A percentile compares a stretch with the other conserved stretches of the same genome.
Conservation (phyloP, 2,888 invertebrate species). For the Apotomis betuletana region DNA sequence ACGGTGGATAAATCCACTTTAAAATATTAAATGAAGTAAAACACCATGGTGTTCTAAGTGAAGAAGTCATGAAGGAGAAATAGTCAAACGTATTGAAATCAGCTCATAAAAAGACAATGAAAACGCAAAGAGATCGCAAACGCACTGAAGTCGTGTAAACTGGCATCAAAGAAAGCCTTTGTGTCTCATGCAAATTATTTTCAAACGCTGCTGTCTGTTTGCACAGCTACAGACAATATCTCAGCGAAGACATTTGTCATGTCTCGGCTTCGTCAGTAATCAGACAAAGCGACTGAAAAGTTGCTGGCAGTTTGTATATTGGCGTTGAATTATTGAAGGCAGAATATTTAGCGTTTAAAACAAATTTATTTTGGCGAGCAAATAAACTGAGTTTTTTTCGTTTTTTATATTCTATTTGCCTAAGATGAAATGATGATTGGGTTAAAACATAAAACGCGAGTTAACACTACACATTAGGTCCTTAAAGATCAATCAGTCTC, state of each 20-base stretch:
- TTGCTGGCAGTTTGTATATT: conserved; percentile 5
- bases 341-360: neutral
- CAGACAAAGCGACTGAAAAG: conserved; percentile 6
- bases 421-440: too few relatives aligned
- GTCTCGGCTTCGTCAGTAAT: neutral
- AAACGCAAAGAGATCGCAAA: neutral
- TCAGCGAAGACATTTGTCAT: neutral
- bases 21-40: too few relatives aligned
- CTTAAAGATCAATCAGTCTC: too few relatives aligned
- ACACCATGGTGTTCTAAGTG: too few relatives aligned
- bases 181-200: conserved; percentile 19
- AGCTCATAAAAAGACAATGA: neutral
- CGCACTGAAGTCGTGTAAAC: neutral
- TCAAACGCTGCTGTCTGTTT: conserved; percentile 18
- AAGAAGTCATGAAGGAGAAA: too few relatives aligned
- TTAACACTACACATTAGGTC: too few relatives aligned
- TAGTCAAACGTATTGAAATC: too few relatives aligned
- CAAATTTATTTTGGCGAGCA: neutral
- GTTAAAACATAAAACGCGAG: too few relatives aligned
- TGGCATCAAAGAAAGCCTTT: neutral
- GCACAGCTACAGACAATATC: neutral
- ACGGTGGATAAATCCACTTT: too few relatives aligned
- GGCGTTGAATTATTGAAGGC: too few relatives aligned
- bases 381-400: neutral
- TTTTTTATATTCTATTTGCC: too few relatives aligned